phyloP scores from a whole-genome alignment of 2,113 vertebrate species.

The Callaeas wilsoni region DNA sequence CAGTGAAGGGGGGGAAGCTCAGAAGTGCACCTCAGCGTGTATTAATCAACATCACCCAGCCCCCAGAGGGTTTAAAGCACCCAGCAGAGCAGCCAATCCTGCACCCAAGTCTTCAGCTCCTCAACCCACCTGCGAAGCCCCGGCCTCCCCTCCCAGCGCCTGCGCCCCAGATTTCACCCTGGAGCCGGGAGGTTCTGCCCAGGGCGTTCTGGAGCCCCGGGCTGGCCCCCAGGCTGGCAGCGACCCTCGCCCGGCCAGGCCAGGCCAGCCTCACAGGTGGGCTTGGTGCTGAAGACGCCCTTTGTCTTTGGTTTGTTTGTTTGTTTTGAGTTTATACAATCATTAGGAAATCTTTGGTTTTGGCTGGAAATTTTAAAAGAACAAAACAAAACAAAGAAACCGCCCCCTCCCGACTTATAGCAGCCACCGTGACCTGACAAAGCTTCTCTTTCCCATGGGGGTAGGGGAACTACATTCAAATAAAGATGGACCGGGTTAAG shows the following conservation, averaged over 20 bases:
- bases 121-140: conserved; percentile 65
- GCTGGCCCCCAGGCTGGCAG: neutral
- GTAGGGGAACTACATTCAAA: conserved; percentile 78
- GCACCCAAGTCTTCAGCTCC: conserved; percentile 68
- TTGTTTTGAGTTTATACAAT: conserved; percentile 89
- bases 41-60: conserved; percentile 85
- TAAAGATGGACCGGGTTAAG: conserved; percentile 68
- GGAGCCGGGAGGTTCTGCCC: neutral
- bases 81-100: conserved; percentile 82
- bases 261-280: conserved; percentile 49
- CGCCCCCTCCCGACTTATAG: conserved; percentile 75
- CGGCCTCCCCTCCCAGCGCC: neutral
- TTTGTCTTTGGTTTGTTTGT: conserved; percentile 85
- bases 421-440: conserved; percentile 74
- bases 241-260: neutral
- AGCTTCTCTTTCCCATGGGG: conserved; percentile 55
- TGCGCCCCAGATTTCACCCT: neutral
- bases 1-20: conserved; percentile 77
- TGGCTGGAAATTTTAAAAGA: conserved; percentile 83
- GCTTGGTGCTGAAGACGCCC: conserved; percentile 69
- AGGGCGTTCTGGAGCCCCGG: rapidly evolving
- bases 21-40: conserved; percentile 84
- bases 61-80: conserved; percentile 77
- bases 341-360: conserved; percentile 89
- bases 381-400: conserved; percentile 82